phyloP scores from a whole-genome alignment of 1,140 invertebrate species.

The Sesamia nonagrioides region DNA sequence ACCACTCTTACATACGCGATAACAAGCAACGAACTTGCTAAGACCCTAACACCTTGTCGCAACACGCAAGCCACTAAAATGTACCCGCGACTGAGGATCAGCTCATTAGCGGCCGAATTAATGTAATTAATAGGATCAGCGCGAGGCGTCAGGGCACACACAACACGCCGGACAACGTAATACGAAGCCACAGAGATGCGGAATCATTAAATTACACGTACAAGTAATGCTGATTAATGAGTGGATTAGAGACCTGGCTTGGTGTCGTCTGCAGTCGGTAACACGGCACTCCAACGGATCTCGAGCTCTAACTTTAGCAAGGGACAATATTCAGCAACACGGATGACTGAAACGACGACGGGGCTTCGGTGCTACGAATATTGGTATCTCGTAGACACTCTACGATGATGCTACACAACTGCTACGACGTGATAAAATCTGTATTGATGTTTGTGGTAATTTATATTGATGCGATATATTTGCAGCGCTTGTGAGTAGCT shows the following conservation, averaged over 20 bases:
- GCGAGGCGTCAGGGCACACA: constrained; percentile 3
- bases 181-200: constrained; percentile 25
- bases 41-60: not conserved
- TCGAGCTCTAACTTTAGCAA: not conserved
- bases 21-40: not conserved
- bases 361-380: not conserved
- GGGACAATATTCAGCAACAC: too few relatives aligned
- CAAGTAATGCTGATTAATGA: constrained; percentile 44
- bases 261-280: not conserved
- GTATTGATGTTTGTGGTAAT: not conserved
- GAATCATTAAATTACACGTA: constrained; percentile 40
- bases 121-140: constrained; percentile 62
- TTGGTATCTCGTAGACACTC: not conserved
- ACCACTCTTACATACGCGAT: not conserved
- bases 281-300: not conserved
- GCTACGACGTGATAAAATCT: not conserved
- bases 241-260: constrained; percentile 3
- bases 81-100: constrained; percentile 55
- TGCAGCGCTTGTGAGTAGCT: not conserved
- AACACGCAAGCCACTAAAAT: not conserved
- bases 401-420: not conserved
- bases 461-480: not conserved
- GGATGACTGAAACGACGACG: too few relatives aligned
- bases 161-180: not conserved
- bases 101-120: constrained; percentile 54